Percentiles rank a stretch among this genome's conserved stretches.
phyloP scores from a whole-genome alignment of 2,113 vertebrate species.

The Zosterops hypoxanthus region DNA sequence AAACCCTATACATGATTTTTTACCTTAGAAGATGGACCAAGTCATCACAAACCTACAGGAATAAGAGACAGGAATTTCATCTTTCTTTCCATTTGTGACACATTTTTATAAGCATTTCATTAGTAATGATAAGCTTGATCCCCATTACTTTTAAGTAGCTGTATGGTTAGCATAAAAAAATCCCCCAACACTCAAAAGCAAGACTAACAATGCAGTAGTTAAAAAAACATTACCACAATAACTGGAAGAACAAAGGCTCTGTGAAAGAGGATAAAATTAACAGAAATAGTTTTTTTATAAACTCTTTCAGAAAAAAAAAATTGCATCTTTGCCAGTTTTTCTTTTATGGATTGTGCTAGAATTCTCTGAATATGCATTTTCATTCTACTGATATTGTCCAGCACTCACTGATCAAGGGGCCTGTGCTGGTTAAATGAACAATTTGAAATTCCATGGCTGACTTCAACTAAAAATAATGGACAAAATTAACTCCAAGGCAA shows the following conservation, averaged over 20 bases:
- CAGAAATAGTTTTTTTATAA: background rate
- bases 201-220: background rate
- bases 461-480: background rate
- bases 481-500: background rate
- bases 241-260: background rate
- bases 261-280: background rate
- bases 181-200: background rate
- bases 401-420: background rate
- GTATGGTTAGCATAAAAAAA: background rate
- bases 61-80: background rate
- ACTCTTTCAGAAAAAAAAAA: background rate
- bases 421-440: background rate
- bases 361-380: background rate
- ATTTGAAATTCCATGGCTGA: background rate
- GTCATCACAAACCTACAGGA: constrained; percentile 76
- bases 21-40: constrained; percentile 82
- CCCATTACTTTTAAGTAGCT: background rate
- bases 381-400: background rate
- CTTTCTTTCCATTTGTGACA: background rate
- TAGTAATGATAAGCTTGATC: background rate
- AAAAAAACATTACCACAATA: background rate
- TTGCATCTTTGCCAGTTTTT: background rate
- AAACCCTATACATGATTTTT: background rate
- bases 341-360: background rate
- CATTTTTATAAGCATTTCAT: background rate